Conservation (phyloP, 1,140 invertebrate genomes). For the Drosophila sturtevanti region DNA sequence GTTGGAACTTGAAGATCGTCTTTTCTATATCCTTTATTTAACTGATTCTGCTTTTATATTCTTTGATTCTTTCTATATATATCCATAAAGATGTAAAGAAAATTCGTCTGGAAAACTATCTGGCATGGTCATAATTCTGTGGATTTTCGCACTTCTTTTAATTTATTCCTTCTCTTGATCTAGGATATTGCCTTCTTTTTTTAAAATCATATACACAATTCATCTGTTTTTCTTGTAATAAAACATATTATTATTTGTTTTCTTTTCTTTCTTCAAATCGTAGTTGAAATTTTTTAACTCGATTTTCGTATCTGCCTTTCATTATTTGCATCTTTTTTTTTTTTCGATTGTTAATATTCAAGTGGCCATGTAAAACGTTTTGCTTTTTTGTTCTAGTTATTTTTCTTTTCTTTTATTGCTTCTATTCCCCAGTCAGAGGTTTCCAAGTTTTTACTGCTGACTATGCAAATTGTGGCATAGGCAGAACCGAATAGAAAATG, state of each 20-base stretch:
- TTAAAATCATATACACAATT: too few relatives aligned
- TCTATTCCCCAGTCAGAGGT: conserved; percentile 18
- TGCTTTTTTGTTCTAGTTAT: conserved; percentile 45
- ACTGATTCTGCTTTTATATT: background rate
- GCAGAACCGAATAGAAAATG: background rate
- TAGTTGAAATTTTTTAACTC: background rate
- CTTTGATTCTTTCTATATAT: background rate
- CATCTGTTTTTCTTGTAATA: too few relatives aligned
- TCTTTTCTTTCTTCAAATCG: background rate
- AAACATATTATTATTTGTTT: too few relatives aligned
- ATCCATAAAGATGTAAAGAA: too few relatives aligned
- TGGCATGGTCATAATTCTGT: too few relatives aligned
- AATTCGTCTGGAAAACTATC: too few relatives aligned
- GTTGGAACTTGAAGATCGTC: background rate
- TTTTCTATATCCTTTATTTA: background rate
- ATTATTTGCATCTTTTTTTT: conserved; percentile 32
- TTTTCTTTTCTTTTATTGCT: background rate
- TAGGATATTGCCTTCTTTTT: too few relatives aligned
- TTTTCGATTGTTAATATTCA: conserved; percentile 69
- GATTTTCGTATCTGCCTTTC: background rate
- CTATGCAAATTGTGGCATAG: conserved; percentile 58
- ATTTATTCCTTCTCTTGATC: too few relatives aligned
- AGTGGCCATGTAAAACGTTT: conserved; percentile 36
- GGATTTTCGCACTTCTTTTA: too few relatives aligned
- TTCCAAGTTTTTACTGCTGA: conserved; percentile 37